Base-by-base conservation (phyloP, 2,888 invertebrate genomes). In the Molorchus minor region DNA sequence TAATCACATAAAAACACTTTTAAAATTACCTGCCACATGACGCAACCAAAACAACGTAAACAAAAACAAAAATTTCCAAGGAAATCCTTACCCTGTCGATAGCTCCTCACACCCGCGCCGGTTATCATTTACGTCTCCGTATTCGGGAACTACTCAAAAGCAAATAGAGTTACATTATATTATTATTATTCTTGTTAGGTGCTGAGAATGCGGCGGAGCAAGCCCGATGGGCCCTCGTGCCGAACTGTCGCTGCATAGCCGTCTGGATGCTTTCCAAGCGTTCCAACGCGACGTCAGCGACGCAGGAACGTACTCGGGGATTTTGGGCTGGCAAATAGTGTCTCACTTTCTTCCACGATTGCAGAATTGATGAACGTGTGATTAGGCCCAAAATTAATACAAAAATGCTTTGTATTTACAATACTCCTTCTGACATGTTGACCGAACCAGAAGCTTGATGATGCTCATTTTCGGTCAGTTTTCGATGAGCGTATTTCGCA, bases 211-310 rank as follows among this genome's bases (percentile, higher is more conserved):
- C 17, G 59, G 64, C 65, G 62, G 52, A n/a, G 68, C 64, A 61
- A 58, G 69, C 68, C 74, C 58, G 60, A 66, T 67, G 74, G 75
- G 76, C 75, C 75, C 77, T 76, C 76, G 77, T 76, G 77, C 75
- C 75, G 71, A 72, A 79, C 79, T 79, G 77, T 69, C 74, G 77
- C 75, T 77, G 76, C 75, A 77, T 70, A 75, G 76, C 64, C 75
- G 77, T 75, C 77, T 76, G 77, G 78, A 77, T 74, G 70, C 71
- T 69, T 71, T 76, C 77, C 76, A 77, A 72, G 67, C 71, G 70
- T 70, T 70, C 70, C 72, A 72, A 62, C 68, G 58, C 68, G 63
- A 58, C 68, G 64, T 59, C 67, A 58, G 51, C 51, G 45, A 60
- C 62, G 63, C 68, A 47, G 47, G 35, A 12, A 15, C 17, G 57